Conservation (phyloP, 2,113 vertebrate genomes). For the Thamnaconus septentrionalis region DNA sequence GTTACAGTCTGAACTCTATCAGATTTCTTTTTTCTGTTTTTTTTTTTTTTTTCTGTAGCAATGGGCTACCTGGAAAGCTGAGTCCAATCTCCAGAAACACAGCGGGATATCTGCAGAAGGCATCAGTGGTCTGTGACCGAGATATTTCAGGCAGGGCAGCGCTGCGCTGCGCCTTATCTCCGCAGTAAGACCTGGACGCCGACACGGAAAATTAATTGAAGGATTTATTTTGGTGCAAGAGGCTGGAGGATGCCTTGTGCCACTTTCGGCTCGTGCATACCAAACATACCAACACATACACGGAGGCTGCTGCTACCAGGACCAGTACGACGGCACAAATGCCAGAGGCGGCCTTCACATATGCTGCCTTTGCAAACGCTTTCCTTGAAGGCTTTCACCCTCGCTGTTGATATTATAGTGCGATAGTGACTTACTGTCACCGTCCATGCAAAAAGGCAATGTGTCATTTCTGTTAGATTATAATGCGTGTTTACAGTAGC, state of each 20-base stretch:
- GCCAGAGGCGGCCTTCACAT: too few relatives aligned
- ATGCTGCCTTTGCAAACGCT: too few relatives aligned
- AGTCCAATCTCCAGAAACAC: conserved; percentile 5
- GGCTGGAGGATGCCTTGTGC: conserved; percentile 16
- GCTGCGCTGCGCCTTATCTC: conserved; percentile 23
- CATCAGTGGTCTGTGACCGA: conserved; percentile 17
- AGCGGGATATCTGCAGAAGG: neutral
- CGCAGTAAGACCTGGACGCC: neutral
- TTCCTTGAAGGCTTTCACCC: too few relatives aligned
- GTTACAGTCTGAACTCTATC: neutral
- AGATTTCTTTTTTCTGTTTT: neutral
- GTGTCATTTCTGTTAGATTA: too few relatives aligned
- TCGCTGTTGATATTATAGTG: too few relatives aligned
- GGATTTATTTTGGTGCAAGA: conserved; percentile 21
- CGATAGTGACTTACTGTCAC: too few relatives aligned
- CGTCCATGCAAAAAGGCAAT: too few relatives aligned
- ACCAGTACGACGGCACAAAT: too few relatives aligned
- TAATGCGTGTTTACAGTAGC: too few relatives aligned
- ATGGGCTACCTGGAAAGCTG: conserved; percentile 1
- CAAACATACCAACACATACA: too few relatives aligned
- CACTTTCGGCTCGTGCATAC: neutral
- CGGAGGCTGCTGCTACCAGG: too few relatives aligned
- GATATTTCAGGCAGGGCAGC: conserved; percentile 26
- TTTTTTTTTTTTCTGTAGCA: neutral
- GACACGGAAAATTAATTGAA: conserved; percentile 17